Conservation (phyloP, 1,140 invertebrate genomes). For the Trichomalopsis sarcophagae region DNA sequence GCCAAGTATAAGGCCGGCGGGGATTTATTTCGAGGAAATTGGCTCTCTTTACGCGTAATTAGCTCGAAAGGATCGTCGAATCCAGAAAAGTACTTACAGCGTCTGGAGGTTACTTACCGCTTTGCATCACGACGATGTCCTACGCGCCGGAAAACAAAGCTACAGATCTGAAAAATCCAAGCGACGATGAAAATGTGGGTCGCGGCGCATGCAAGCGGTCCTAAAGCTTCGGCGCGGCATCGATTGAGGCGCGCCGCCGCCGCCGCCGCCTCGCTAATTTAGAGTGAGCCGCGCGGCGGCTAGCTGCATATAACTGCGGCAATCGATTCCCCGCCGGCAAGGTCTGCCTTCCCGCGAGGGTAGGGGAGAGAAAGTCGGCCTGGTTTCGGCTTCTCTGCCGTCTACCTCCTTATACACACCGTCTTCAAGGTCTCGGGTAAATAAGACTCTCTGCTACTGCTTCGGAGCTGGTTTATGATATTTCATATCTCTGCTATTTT, state of each 20-base stretch:
- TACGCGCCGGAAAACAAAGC: no score
- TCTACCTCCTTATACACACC: not conserved
- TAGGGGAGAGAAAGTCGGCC: not conserved
- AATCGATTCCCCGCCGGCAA: slow-evolving; percentile 10
- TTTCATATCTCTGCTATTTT: not conserved
- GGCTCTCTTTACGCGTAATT: no score
- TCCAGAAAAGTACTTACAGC: no score
- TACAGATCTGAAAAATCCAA: not conserved
- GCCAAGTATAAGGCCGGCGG: no score
- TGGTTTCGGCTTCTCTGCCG: not conserved
- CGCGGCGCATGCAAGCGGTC: not conserved
- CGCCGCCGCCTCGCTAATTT: not conserved
- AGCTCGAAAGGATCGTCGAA: no score
- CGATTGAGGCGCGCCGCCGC: not conserved
- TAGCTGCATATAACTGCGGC: not conserved
- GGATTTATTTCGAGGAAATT: no score
- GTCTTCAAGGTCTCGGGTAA: slow-evolving; percentile 24
- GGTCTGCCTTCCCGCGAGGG: not conserved
- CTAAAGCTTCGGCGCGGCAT: not conserved
- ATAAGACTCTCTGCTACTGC: not conserved
- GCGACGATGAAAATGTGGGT: not conserved
- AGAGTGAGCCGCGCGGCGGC: not conserved
- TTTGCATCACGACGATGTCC: no score
- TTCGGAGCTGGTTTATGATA: not conserved
- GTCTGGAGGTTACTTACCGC: no score